Base-by-base conservation (phyloP, 2,888 invertebrate species). In the Standfussiana lucernea region DNA sequence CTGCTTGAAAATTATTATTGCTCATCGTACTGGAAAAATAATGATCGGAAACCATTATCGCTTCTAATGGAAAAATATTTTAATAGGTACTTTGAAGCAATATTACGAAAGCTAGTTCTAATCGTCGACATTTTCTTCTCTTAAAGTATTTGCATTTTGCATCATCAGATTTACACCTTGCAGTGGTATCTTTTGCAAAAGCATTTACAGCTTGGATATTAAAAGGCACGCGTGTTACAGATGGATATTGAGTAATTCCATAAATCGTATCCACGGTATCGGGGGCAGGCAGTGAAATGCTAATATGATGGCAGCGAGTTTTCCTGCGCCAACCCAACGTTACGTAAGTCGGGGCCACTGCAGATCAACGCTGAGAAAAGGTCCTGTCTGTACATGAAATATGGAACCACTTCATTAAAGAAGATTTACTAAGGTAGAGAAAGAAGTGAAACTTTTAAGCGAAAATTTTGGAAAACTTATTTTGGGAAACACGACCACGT, bases 241-340 rank as follows among this genome's bases (percentile, higher is more conserved):
- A 70, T 77, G 61, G 75, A 72, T 72, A 71, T 86, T 86, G 77
- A 79, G 83, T 75, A 85, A 86, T 87, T 81, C 64, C 73, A 83
- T 87, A 85, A 86, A 79, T 79, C 72, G 74, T 76, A 76, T 61
- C 62, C 47, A 50, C n/a, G 65, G 13, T 79, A 86, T 83, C 67
- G 78, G 59, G 82, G 78, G 71, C 82, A 79, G 53, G 24, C 78
- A 35, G 78, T 73, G 83, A 85, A 87, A 87, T 87, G 82, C 73
- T 84, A 84, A 84, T 85, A 82, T 71, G 86, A 86, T 88, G 80
- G 77, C 50, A 84, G 71, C 80, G 47, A 79, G 85, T 84, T 88
- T 86, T 88, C 87, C 86, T 74, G 78, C 65, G 66, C 68, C n/a
- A 50, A 50, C 50, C 62, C 65, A 56, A 24, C 15, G n/a, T 86